These are phyloP conservation scores for Madoqua kirkii DNA, from an alignment of 2,113 vertebrate genomes.

Conservation along the genomic window DNA sequence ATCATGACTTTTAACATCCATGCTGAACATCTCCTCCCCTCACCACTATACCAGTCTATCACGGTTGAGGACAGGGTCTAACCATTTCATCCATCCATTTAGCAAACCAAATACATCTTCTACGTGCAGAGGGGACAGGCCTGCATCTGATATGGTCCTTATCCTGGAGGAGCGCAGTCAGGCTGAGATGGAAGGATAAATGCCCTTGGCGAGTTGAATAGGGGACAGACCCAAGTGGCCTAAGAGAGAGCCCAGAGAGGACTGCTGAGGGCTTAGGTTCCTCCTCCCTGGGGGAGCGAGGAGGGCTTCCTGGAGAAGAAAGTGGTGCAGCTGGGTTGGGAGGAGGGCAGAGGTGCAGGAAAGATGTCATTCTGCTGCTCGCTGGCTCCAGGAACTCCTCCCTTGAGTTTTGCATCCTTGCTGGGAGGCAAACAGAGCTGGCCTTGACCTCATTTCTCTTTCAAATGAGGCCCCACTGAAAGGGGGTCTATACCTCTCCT, in stretches of 20 bases:
- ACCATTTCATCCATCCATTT: too few relatives aligned
- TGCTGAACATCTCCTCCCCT: neutral
- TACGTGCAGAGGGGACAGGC: neutral
- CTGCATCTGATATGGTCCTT: neutral
- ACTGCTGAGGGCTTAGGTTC: neutral
- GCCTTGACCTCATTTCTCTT: neutral
- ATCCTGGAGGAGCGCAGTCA: too few relatives aligned
- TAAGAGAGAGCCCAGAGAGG: neutral
- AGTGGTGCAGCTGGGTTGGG: neutral
- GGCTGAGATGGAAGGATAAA: neutral
- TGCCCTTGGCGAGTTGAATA: neutral
- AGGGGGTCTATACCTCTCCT: neutral
- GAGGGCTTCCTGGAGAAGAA: constrained; percentile 19
- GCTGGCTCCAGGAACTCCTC: neutral
- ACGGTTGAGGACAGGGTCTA: neutral
- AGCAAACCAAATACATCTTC: neutral
- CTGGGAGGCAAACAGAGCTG: neutral
- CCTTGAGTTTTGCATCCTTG: neutral
- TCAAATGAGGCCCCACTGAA: neutral
- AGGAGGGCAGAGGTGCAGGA: neutral
- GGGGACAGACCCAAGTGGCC: neutral
- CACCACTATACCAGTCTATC: neutral
- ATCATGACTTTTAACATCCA: neutral
- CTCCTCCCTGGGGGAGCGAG: neutral
- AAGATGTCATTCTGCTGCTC: neutral